phyloP scores from a whole-genome alignment of 2,113 vertebrate species.

The Cettia cetti region DNA sequence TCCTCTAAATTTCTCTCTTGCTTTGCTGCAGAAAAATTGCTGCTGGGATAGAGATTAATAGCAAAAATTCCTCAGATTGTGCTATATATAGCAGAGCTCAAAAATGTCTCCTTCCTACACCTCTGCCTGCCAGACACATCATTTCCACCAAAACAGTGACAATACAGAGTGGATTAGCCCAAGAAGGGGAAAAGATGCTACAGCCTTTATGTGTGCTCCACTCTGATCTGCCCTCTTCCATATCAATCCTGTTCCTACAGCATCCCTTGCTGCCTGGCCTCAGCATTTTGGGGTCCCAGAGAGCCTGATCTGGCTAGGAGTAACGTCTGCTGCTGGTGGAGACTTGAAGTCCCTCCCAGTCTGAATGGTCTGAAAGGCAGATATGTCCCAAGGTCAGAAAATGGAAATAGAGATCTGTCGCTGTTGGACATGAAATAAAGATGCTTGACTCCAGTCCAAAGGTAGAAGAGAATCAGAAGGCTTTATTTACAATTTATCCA shows the following conservation, averaged over 20 bases:
- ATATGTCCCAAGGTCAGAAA: background rate
- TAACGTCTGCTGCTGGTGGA: background rate
- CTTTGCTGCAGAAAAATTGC: background rate
- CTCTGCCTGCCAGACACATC: background rate
- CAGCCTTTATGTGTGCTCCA: background rate
- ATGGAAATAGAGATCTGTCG: too few species aligned
- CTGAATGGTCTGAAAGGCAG: background rate
- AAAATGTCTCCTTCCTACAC: background rate
- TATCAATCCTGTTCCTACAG: background rate
- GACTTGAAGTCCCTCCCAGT: background rate
- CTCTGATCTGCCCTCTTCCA: background rate
- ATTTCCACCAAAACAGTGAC: rapidly evolving
- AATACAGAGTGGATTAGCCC: background rate
- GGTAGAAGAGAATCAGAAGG: too few species aligned
- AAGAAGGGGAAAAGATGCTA: background rate
- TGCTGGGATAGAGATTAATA: background rate
- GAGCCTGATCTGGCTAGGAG: rapidly evolving
- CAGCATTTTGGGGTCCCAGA: rapidly evolving
- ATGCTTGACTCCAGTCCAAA: too few species aligned
- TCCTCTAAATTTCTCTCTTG: background rate
- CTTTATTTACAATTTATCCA: too few species aligned
- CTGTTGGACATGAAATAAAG: too few species aligned
- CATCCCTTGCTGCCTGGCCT: background rate
- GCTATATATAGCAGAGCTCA: background rate
- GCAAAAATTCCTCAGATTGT: background rate